Evolutionary conservation across 2,797 vertebrate genomes (phyloP).

Genomic region (Enteromius thamalakanensis): DNA sequence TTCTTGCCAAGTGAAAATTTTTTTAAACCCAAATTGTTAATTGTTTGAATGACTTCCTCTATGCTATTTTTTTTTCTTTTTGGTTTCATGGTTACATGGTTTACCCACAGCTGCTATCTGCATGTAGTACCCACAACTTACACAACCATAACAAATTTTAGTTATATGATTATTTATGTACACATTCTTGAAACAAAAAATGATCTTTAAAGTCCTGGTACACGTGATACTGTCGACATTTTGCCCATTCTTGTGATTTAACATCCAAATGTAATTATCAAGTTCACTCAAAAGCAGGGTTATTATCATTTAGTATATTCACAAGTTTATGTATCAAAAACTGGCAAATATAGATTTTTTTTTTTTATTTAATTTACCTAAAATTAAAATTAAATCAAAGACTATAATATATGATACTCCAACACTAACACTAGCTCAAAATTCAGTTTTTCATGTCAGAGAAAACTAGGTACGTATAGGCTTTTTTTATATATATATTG

Average conservation of each 20-base stretch:
- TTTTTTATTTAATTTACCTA: neutral
- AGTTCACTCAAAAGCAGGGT: neutral
- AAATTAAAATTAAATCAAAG: neutral
- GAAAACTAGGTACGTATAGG: neutral
- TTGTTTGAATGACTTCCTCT: neutral
- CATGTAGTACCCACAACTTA: neutral
- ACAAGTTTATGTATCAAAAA: too few relatives aligned
- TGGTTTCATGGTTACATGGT: neutral
- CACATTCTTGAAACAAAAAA: neutral
- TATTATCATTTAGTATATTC: neutral
- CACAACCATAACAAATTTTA: neutral
- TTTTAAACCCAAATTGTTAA: neutral
- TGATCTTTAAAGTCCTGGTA: neutral
- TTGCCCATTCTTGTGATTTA: neutral
- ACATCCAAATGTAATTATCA: neutral
- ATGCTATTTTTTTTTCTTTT: neutral
- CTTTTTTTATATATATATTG: neutral
- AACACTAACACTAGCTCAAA: too few relatives aligned
- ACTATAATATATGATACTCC: neutral
- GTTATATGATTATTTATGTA: neutral
- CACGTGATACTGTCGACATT: neutral
- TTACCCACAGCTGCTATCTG: neutral
- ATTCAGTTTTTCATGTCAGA: neutral
- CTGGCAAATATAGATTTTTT: too few relatives aligned
- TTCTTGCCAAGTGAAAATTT: neutral